Evolutionary conservation across 2,113 vertebrate genomes (phyloP).

Genomic region (Barnardius zonarius): DNA sequence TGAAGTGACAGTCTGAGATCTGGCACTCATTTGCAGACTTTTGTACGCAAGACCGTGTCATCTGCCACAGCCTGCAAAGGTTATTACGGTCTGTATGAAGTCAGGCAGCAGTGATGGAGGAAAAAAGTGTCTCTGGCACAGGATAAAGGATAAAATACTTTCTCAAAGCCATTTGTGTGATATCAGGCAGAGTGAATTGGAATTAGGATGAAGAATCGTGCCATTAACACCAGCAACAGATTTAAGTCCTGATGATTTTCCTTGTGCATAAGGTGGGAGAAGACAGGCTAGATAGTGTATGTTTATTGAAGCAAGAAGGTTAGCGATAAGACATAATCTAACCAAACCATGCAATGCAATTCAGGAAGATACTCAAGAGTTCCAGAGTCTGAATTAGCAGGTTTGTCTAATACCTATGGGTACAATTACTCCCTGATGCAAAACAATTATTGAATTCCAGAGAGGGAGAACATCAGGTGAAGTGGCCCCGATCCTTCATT

Average conservation of each 20-base stretch:
- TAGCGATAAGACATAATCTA: slow-evolving; percentile 53
- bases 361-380: slow-evolving; percentile 16
- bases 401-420: neutral
- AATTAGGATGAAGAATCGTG: slow-evolving; percentile 29
- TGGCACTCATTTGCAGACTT: neutral
- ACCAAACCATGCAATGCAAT: slow-evolving; percentile 37
- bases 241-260: slow-evolving; percentile 19
- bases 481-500: neutral
- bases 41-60: neutral
- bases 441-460: slow-evolving; percentile 5
- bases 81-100: slow-evolving; percentile 8
- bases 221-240: slow-evolving; percentile 11
- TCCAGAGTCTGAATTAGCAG: neutral
- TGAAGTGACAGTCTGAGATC: slow-evolving; percentile 26
- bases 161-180: slow-evolving; percentile 44
- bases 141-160: slow-evolving; percentile 20
- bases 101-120: neutral
- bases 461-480: neutral
- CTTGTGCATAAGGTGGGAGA: neutral
- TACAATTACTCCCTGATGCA: neutral
- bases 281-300: slow-evolving; percentile 22
- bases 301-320: slow-evolving; percentile 48
- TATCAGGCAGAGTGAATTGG: slow-evolving; percentile 25
- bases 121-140: slow-evolving; percentile 62
- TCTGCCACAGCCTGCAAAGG: slow-evolving; percentile 7